These are phyloP conservation scores for Theodoxus fluviatilis DNA, from an alignment of 2,888 invertebrate species.

Conservation along the genomic window DNA sequence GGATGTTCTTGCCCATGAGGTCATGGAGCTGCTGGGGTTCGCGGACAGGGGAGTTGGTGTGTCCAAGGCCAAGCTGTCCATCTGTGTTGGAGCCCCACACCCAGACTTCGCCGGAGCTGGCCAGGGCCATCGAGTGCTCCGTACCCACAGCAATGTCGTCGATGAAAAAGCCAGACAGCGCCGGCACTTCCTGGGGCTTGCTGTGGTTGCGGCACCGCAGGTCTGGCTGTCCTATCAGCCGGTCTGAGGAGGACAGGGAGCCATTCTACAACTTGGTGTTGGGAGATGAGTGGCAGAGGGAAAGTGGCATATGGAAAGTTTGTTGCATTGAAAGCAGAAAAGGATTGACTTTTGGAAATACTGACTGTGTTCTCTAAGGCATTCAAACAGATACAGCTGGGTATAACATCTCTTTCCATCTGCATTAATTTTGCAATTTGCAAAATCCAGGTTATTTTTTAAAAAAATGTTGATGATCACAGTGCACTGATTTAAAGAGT, in stretches of 20 bases:
- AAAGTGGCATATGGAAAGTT: no score
- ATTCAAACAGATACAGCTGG: background rate
- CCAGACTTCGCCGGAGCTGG: conserved; percentile 70
- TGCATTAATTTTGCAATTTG: no score
- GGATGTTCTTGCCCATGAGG: conserved; percentile 69
- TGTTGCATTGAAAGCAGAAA: no score
- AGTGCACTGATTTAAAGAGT: no score
- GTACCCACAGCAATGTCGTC: conserved; percentile 73
- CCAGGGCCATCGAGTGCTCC: conserved; percentile 72
- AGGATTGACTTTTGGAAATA: no score
- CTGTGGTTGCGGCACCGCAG: conserved; percentile 67
- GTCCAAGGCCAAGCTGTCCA: conserved; percentile 72
- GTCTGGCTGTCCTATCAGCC: conserved; percentile 71
- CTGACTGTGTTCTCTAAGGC: no score
- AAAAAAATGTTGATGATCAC: no score
- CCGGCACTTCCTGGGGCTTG: conserved; percentile 69
- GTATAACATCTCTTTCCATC: no score
- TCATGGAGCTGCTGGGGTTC: conserved; percentile 70
- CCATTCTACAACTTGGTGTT: background rate
- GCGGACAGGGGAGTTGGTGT: conserved; percentile 68
- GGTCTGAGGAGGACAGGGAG: conserved; percentile 66
- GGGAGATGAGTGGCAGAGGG: no score
- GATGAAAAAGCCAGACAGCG: conserved; percentile 68
- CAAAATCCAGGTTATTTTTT: no score
- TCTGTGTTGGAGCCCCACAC: conserved; percentile 75